Evolutionary conservation across 1,140 invertebrate species (phyloP), one percentile per base, ranked within the genome.

Genomic region (Proales similis): DNA sequence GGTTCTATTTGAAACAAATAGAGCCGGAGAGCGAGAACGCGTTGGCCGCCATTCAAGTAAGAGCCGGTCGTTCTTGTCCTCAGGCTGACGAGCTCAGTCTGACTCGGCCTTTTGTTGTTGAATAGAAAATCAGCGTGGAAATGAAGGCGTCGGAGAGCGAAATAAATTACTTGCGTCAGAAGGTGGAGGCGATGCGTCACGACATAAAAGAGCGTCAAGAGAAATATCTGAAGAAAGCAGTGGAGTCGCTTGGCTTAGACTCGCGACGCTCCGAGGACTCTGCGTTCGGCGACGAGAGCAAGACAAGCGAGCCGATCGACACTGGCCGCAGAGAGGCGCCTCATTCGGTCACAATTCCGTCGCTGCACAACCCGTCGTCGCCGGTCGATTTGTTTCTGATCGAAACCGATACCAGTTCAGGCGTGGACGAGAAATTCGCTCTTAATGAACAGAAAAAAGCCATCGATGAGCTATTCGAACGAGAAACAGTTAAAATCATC

Each of bases 121-220:
- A n/a, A n/a, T n/a, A n/a, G n/a, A n/a, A n/a, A n/a, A n/a, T n/a
- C n/a, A n/a, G n/a, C n/a, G 45, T 27, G 7, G 51, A 57, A 14
- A 57, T 57, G 51, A 57, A 57, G 27, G 22, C 51, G 11, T 57
- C 39, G 29, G 36, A 57, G 22, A 26, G 45, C 36, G 51, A 57
- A 43, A 57, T 57, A 22, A 12, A 57, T 7, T 29, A 39, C 17
- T 14, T 57, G 5, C 39, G 45, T 3, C 51, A 57, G 45, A 57
- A 57, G 30, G 20, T 57, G 30, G 51, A 57, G 24, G 17, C 32
- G 20, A 57, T 42, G 19, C 39, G 45, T 30, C 22, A 27, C 29
- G 51, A 57, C 19, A 57, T 57, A 26, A 57, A 39, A 14, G 9
- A 42, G 9, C 51, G 45, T 27, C 33, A 57, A 4, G 51, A 57